Conservation (phyloP, 1,140 invertebrate species). For the Microvelia longipes region DNA sequence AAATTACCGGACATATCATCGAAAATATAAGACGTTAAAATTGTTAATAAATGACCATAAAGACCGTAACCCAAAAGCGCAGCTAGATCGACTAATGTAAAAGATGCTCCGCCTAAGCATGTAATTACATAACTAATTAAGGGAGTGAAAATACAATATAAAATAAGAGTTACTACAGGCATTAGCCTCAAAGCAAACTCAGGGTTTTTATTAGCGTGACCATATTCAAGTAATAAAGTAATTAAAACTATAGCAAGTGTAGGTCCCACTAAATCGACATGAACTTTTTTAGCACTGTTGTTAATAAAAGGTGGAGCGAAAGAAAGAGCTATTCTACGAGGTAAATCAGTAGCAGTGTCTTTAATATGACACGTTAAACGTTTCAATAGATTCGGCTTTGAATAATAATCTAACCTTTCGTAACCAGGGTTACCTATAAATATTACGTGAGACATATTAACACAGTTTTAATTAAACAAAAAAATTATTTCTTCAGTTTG, state of each 20-base stretch:
- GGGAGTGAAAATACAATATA: slow-evolving; percentile 28
- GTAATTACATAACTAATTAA: slow-evolving; percentile 26
- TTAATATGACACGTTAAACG: slow-evolving; percentile 15
- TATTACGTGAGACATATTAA: slow-evolving; percentile 15
- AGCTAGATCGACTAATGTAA: slow-evolving; percentile 29
- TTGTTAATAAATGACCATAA: slow-evolving; percentile 33
- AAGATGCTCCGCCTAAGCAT: slow-evolving; percentile 25
- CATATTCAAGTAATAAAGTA: slow-evolving; percentile 27
- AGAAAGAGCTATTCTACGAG: slow-evolving; percentile 28
- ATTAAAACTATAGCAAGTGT: slow-evolving; percentile 28
- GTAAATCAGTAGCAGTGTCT: slow-evolving; percentile 25
- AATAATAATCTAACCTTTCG: slow-evolving; percentile 10
- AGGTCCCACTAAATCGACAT: slow-evolving; percentile 33
- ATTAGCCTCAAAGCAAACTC: slow-evolving; percentile 18
- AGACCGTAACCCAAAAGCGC: slow-evolving; percentile 33
- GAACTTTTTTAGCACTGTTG: slow-evolving; percentile 25
- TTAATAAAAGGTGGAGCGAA: slow-evolving; percentile 30
- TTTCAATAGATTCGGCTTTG: slow-evolving; percentile 6
- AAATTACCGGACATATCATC: slow-evolving; percentile 29
- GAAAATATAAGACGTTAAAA: slow-evolving; percentile 29
- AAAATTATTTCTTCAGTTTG: slow-evolving; percentile 20
- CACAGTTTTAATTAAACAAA: slow-evolving; percentile 8
- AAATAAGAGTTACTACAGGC: slow-evolving; percentile 25
- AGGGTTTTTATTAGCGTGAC: slow-evolving; percentile 27
- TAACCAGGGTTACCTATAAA: slow-evolving; percentile 22